Evolutionary conservation across 2,113 vertebrate species (phyloP).

Genomic region (Labrus mixtus): DNA sequence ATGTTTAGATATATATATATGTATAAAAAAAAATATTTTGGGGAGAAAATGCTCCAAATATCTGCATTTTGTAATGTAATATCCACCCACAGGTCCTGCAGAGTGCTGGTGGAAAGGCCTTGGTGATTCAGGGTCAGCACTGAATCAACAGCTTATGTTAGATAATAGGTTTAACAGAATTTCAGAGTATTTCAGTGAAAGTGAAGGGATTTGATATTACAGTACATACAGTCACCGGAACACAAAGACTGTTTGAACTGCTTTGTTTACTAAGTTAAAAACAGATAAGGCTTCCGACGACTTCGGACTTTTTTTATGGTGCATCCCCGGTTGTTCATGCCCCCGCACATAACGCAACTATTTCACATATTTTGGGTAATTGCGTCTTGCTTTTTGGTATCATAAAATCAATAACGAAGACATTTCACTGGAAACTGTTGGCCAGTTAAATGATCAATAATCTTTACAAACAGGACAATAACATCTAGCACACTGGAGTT

Average conservation of each 20-base stretch:
- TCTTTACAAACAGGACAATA: constrained; percentile 5
- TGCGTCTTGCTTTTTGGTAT: not conserved
- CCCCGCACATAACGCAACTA: not conserved
- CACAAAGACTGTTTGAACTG: constrained; percentile 56
- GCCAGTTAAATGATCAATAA: not conserved
- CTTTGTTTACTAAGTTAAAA: constrained; percentile 71
- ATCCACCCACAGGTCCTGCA: constrained; percentile 17
- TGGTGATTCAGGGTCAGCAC: constrained; percentile 57
- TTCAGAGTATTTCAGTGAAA: constrained; percentile 57
- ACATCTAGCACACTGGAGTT: not conserved
- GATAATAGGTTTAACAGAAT: constrained; percentile 66
- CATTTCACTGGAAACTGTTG: not conserved
- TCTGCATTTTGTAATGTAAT: constrained; percentile 1
- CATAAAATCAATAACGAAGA: not conserved
- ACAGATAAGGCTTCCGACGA: constrained; percentile 53
- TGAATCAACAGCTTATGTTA: constrained; percentile 69
- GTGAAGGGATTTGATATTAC: constrained; percentile 45
- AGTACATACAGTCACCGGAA: constrained; percentile 36
- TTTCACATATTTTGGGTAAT: not conserved
- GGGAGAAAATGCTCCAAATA: not conserved
- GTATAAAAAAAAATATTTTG: not conserved
- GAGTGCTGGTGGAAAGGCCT: constrained; percentile 55
- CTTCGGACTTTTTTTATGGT: constrained; percentile 53
- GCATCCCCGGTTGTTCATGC: not conserved
- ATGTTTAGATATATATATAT: too few relatives aligned